Conservation (phyloP, 2,888 invertebrate species). For the Athripsodes cinereus region DNA sequence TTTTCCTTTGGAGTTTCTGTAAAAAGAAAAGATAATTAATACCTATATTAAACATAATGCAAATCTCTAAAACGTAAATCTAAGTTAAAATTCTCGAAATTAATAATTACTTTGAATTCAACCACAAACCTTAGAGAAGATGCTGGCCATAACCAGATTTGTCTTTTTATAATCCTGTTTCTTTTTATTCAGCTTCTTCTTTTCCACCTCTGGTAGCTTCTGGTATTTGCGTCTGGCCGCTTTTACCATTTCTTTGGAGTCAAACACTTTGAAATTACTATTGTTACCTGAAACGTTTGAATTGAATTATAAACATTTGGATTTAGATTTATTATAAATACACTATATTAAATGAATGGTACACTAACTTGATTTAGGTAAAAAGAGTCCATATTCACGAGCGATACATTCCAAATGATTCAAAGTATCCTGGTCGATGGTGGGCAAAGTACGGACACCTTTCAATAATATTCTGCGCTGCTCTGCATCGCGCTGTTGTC, state of each 20-base stretch:
- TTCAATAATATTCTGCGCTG: slow-evolving; percentile 12
- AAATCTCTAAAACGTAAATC: no score
- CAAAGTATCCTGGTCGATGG: slow-evolving; percentile 10
- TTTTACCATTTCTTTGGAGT: slow-evolving; percentile 19
- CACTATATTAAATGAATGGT: neutral
- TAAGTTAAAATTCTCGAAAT: no score
- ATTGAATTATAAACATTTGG: neutral
- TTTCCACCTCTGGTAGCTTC: slow-evolving; percentile 65
- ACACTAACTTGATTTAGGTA: slow-evolving; percentile 7
- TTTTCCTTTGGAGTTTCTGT: neutral
- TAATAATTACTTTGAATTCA: no score
- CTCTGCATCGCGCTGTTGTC: slow-evolving; percentile 13
- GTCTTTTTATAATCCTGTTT: slow-evolving; percentile 59
- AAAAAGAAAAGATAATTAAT: neutral
- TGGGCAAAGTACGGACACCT: slow-evolving; percentile 13
- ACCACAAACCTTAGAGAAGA: slow-evolving; percentile 64
- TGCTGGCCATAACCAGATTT: slow-evolving; percentile 67
- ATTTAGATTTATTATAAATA: no score
- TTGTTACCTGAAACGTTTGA: slow-evolving; percentile 7
- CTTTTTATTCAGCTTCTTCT: slow-evolving; percentile 53
- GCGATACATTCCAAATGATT: slow-evolving; percentile 15
- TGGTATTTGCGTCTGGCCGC: slow-evolving; percentile 41
- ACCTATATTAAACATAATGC: no score
- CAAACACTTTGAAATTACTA: slow-evolving; percentile 12
- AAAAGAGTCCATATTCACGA: slow-evolving; percentile 7